Evolutionary conservation across 2,888 invertebrate genomes (phyloP).

Genomic region (Nymphalis polychloros): DNA sequence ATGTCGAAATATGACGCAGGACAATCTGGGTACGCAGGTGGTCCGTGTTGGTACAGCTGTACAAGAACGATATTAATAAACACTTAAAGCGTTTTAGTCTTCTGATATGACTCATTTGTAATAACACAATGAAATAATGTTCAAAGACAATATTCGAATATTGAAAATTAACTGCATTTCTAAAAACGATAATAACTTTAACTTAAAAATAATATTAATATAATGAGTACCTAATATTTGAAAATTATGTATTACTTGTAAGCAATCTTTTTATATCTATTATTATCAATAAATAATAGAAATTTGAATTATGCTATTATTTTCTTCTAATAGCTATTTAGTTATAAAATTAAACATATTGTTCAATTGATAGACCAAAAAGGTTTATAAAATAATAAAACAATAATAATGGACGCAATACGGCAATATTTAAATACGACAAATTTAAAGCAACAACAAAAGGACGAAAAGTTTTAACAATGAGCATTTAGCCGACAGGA

Average conservation of each 20-base stretch:
- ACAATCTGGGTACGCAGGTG: constrained; percentile 51
- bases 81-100: constrained; percentile 8
- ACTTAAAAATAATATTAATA: too few species aligned
- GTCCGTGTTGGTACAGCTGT: constrained; percentile 62
- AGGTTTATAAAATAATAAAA: not conserved
- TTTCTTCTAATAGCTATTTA: too few species aligned
- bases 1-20: constrained; percentile 75
- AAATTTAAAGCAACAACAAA: constrained; percentile 32
- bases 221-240: too few species aligned
- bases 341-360: too few species aligned
- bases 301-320: too few species aligned
- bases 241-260: too few species aligned
- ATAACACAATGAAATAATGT: constrained; percentile 9
- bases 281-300: too few species aligned
- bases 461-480: constrained; percentile 51
- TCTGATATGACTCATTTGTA: constrained; percentile 53
- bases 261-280: too few species aligned
- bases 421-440: constrained; percentile 14
- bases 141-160: not conserved
- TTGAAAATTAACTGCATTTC: not conserved
- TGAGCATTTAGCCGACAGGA: constrained; percentile 54
- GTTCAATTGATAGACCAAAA: too few species aligned
- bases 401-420: not conserved
- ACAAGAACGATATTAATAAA: constrained; percentile 27
- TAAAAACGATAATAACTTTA: too few species aligned